Conservation (phyloP, 2,888 invertebrate species). For the Thyatira batis region DNA sequence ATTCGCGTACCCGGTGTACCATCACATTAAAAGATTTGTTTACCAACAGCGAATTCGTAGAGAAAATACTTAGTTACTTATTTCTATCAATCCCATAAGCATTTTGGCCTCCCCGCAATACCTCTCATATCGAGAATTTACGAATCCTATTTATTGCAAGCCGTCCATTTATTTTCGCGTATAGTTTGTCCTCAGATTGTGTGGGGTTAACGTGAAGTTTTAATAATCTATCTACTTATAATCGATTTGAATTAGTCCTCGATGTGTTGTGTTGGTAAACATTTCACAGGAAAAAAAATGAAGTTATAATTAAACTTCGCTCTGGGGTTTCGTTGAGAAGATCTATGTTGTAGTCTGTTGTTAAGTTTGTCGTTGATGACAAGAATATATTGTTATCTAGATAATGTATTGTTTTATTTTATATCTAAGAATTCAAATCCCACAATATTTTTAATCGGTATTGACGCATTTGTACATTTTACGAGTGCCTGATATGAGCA, state of each 20-base stretch:
- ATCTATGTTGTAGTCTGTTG: slow-evolving; percentile 81
- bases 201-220: slow-evolving; percentile 34
- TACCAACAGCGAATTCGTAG: slow-evolving; percentile 48
- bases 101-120: slow-evolving; percentile 19
- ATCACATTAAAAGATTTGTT: slow-evolving; percentile 41
- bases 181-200: slow-evolving; percentile 44
- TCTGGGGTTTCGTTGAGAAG: slow-evolving; percentile 69
- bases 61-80: slow-evolving; percentile 29
- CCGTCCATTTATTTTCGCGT: slow-evolving; percentile 73
- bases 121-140: slow-evolving; percentile 17
- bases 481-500: too few relatives aligned
- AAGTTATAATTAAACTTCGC: slow-evolving; percentile 46
- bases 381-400: slow-evolving; percentile 83
- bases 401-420: slow-evolving; percentile 58
- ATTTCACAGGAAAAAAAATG: slow-evolving; percentile 46
- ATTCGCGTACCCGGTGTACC: slow-evolving; percentile 19
- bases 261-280: slow-evolving; percentile 59
- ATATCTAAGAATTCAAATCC: too few relatives aligned
- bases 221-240: slow-evolving; percentile 35
- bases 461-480: too few relatives aligned
- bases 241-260: slow-evolving; percentile 37
- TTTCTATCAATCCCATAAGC: slow-evolving; percentile 10
- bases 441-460: too few relatives aligned
- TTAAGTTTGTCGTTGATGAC: slow-evolving; percentile 82
- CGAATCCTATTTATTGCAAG: slow-evolving; percentile 52